Percentiles rank a stretch among this genome's conserved stretches.
Conservation (phyloP, 1,140 invertebrate genomes). For the Cheumatopsyche charites region DNA sequence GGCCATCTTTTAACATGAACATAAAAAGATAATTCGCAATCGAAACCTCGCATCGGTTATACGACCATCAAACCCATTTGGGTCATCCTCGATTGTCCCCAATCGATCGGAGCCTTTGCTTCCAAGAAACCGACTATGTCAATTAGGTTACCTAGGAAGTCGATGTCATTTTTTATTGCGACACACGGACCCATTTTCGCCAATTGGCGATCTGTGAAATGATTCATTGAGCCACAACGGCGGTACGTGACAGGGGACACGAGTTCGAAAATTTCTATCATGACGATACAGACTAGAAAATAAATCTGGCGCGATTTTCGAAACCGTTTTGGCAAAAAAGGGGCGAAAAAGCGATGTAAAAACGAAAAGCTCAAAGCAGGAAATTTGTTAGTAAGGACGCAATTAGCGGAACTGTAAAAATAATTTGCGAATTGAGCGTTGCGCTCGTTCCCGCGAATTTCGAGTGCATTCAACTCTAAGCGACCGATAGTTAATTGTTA, state of each 20-base stretch:
- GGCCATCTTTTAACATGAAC: neutral
- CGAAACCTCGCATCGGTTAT: neutral
- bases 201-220: conserved; percentile 25
- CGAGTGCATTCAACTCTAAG: conserved; percentile 8
- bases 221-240: conserved; percentile 14
- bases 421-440: neutral
- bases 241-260: conserved; percentile 7
- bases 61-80: no score
- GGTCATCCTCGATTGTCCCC: no score
- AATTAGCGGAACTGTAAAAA: conserved; percentile 5
- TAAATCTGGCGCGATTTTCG: no score
- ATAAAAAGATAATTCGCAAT: conserved; percentile 7
- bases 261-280: neutral
- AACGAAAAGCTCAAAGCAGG: conserved; percentile 8
- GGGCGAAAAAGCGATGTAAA: neutral
- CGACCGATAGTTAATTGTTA: neutral
- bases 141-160: no score
- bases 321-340: no score
- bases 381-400: neutral
- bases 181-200: conserved; percentile 13
- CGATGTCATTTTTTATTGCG: neutral
- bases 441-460: no score
- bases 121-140: no score
- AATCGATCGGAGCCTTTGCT: no score
- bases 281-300: neutral